These are phyloP conservation scores for Spheniscus humboldti DNA, from an alignment of 2,797 vertebrate genomes.

Conservation along the genomic window DNA sequence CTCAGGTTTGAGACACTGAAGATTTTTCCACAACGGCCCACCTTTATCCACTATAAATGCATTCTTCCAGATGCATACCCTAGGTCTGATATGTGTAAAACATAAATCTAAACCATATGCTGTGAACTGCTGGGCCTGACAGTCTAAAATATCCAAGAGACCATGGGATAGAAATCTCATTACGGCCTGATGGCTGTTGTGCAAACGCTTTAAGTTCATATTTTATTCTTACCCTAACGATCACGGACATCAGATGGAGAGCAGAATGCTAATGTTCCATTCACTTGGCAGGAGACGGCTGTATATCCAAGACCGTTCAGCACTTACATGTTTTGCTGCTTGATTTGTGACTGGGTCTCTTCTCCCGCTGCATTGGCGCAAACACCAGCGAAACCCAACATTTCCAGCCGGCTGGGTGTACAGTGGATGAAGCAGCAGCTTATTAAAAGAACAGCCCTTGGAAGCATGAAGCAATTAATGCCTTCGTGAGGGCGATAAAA, in stretches of 20 bases:
- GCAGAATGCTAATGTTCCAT: neutral
- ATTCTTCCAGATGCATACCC: neutral
- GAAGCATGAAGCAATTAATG: neutral
- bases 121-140: neutral
- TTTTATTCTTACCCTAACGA: neutral
- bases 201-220: neutral
- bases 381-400: neutral
- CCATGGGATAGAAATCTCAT: slow-evolving; percentile 9
- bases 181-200: neutral
- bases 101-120: slow-evolving; percentile 5
- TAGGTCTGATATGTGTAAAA: neutral
- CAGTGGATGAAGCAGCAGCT: neutral
- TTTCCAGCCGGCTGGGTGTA: neutral
- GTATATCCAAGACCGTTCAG: neutral
- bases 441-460: neutral
- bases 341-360: neutral
- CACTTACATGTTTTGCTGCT: neutral
- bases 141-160: slow-evolving; percentile 4
- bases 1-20: neutral
- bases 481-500: neutral
- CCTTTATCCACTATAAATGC: neutral
- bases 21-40: neutral
- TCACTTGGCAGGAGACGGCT: neutral
- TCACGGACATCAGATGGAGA: accelerated
- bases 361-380: neutral